These are phyloP conservation scores for Sorex araneus DNA, from an alignment of 2,113 vertebrate genomes.

Conservation along the genomic window DNA sequence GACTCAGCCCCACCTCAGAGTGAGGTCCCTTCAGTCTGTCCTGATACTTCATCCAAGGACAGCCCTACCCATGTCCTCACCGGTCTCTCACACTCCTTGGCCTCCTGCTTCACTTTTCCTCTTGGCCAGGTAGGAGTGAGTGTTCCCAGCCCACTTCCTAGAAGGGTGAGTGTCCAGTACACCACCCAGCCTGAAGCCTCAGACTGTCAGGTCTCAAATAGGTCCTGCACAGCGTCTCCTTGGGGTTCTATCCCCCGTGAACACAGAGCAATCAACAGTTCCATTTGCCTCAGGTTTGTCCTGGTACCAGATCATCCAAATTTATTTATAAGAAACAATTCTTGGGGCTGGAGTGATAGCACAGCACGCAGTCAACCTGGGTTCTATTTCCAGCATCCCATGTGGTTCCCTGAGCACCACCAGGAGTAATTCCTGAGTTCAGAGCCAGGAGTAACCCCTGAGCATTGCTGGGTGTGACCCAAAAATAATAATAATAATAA, in stretches of 20 bases:
- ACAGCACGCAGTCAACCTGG: too few relatives aligned
- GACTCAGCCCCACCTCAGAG: background rate
- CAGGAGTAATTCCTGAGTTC: too few relatives aligned
- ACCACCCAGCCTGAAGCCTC: background rate
- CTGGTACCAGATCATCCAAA: background rate
- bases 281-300: background rate
- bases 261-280: background rate
- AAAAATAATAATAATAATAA: too few relatives aligned
- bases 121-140: background rate
- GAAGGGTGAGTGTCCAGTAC: background rate
- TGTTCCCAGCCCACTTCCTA: background rate
- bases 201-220: background rate
- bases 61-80: background rate
- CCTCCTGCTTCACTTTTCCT: background rate
- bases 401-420: too few relatives aligned
- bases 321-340: too few relatives aligned
- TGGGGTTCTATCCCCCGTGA: background rate
- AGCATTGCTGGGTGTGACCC: too few relatives aligned
- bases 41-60: background rate
- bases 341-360: too few relatives aligned
- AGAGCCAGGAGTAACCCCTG: too few relatives aligned
- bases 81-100: background rate
- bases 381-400: too few relatives aligned
- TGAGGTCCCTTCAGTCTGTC: fast-evolving
- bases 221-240: background rate